Evolutionary conservation across 2,888 invertebrate species (phyloP), one percentile per base, ranked within the genome.

Genomic region (Lasioglossum malachurum): DNA sequence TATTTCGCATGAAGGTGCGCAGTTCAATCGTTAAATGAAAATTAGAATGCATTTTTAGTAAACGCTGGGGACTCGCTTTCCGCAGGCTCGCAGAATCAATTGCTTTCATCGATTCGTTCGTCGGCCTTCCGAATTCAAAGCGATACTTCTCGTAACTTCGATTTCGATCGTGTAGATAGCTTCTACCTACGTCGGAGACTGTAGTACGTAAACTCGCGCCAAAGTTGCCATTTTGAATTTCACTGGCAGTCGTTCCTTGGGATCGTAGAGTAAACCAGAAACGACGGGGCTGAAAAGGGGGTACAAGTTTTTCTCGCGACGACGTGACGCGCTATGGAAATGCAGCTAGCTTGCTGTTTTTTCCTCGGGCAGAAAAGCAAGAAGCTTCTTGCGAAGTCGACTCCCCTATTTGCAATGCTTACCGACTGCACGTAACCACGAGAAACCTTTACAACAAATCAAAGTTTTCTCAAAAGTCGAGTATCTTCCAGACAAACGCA

Each of bases 381-480:
- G 49, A 44, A 57, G 73, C 31, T 74, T 69, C 73, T 84, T 69
- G 35, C 72, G 53, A 69, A 27, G 75, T 57, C 31, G 46, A 53
- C 67, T 78, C 35, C 69, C 16, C 38, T 38, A n/a, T 76, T 67
- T 67, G 41, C 46, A 27, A 76, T 67, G 19, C 76, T 80, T 44
- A 19, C 44, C 78, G 46, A 74, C 73, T 78, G 38, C 60, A n/a
- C 60, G 46, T 41, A 60, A 46, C 67, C 16, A 16, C 35, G 35
- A n/a, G 71, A 60, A 74, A 83, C 79, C 74, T 83, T 71, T 74
- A 67, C 31, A 53, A 84, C 53, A 90, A 89, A 84, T 89, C 84
- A 88, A 88, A 82, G 69, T 38, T 35, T 38, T 69, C n/a, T 38
- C 0, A 23, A 69, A 12, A 38, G 35, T 16, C 69, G 35, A 69